Percentiles rank a stretch among this genome's conserved stretches.
Conservation (phyloP, 1,140 invertebrate genomes). For the Caligus rogercresseyi region DNA sequence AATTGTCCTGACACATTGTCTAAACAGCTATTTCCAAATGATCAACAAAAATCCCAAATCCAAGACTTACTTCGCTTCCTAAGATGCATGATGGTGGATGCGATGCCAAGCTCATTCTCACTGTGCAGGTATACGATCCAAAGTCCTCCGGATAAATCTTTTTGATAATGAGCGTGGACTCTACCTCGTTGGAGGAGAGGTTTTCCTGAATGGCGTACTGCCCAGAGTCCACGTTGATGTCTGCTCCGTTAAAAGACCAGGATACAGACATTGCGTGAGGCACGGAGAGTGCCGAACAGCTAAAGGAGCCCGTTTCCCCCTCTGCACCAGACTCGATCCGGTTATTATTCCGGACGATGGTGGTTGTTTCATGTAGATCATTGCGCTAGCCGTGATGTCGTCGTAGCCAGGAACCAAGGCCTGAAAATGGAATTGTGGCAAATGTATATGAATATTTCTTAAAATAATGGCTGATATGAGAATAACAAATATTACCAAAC, state of each 20-base stretch:
- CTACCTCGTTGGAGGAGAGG: background rate
- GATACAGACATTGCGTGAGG: background rate
- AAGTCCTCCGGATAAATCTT: conserved; percentile 1
- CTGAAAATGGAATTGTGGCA: too few relatives aligned
- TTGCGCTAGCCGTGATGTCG: background rate
- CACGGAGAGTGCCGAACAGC: background rate
- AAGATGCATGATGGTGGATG: background rate
- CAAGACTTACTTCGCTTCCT: conserved; percentile 6
- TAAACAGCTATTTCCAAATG: too few relatives aligned
- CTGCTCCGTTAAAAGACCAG: background rate
- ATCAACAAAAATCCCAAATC: too few relatives aligned
- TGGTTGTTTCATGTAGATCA: background rate
- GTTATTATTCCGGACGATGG: background rate
- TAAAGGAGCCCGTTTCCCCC: background rate
- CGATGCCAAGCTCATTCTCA: conserved; percentile 6
- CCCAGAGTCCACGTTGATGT: background rate
- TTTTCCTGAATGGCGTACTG: conserved; percentile 4
- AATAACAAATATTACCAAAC: too few relatives aligned
- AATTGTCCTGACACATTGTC: too few relatives aligned
- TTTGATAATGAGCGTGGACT: conserved; percentile 2
- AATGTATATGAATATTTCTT: too few relatives aligned
- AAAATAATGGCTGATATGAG: too few relatives aligned
- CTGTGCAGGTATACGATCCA: background rate
- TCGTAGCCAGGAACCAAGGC: conserved; percentile 1
- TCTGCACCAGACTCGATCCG: background rate